Conservation (phyloP, 2,113 vertebrate species). For the Harpagus bidentatus region DNA sequence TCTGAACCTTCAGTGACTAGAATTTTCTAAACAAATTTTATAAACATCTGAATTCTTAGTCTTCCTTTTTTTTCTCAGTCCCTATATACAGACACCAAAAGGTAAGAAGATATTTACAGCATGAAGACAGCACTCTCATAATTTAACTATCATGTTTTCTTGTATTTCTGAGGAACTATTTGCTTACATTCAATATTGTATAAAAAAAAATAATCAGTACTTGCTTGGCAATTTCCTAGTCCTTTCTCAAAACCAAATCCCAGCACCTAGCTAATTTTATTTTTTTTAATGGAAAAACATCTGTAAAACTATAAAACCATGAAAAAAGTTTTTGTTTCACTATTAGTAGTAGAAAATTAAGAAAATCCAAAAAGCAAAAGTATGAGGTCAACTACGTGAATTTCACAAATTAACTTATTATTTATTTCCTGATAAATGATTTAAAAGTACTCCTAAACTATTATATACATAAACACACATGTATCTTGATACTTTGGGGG, state of each 20-base stretch:
- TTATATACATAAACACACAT: not conserved
- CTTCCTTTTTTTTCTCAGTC: not conserved
- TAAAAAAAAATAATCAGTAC: not conserved
- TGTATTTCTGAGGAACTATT: not conserved
- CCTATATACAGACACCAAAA: not conserved
- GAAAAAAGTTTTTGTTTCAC: not conserved
- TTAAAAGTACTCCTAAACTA: not conserved
- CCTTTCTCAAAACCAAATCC: not conserved
- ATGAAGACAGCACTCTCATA: not conserved
- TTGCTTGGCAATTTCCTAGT: not conserved
- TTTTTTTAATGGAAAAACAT: not conserved
- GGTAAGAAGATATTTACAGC: not conserved
- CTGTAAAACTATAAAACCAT: not conserved
- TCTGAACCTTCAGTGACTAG: not conserved
- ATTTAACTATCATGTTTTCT: not conserved
- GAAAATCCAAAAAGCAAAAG: not conserved
- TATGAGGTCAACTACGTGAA: not conserved
- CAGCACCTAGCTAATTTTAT: not conserved
- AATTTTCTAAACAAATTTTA: not conserved
- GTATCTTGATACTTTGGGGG: not conserved
- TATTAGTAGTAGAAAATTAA: not conserved
- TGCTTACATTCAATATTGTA: not conserved
- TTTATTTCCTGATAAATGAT: not conserved
- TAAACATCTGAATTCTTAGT: not conserved
- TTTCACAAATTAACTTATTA: not conserved